Base-by-base conservation (phyloP, 2,797 vertebrate species). In the Xyrichtys novacula region DNA sequence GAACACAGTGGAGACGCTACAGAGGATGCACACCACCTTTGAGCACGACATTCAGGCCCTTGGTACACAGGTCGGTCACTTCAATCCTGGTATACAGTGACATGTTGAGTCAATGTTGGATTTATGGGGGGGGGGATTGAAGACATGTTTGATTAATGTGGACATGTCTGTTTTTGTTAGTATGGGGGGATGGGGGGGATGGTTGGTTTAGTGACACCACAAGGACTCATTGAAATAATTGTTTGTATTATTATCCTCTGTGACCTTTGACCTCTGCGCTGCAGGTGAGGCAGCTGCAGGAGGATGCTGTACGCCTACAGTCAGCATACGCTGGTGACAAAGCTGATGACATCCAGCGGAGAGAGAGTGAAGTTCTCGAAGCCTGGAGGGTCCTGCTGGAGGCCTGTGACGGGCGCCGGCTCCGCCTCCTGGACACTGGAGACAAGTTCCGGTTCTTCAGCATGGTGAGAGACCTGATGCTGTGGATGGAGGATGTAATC, bases 361-460 rank as follows among this genome's bases (percentile, higher is more conserved):
- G 98, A 20, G 98, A 99, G 77, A 96, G 96, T 0, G 98, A 99
- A 88, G 97, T 99, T 4, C 90, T 99, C 28, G 97, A 98, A 78
- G 96, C 98, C 0, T 99, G 98, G 98, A 96, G 97, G 84, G 89
- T 93, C 2, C 95, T 99, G 55, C 80, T 99, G 86, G 98, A 97
- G 15, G 96, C 97, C 16, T 97, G 91, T 0, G 98, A 99, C 82
- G 96, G 95, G 2, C 95, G 98, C 25, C 88, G 97, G 66, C 91
- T 94, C 0, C 94, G 95, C 46, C 92, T 99, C 81, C 89, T 95
- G 1, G 98, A 94, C 76, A 94, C 93, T 32, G 96, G 96, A 44
- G 98, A 99, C 94, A 99, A 99, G 89, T 99, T 99, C 95, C 97
- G 98, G 63, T 99, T 99, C 92, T 97, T 98, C 92, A 99, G 96